A percentile compares a stretch with the other conserved stretches of the same genome.
phyloP scores from a whole-genome alignment of 2,797 vertebrate genomes.

The Strix occidentalis region DNA sequence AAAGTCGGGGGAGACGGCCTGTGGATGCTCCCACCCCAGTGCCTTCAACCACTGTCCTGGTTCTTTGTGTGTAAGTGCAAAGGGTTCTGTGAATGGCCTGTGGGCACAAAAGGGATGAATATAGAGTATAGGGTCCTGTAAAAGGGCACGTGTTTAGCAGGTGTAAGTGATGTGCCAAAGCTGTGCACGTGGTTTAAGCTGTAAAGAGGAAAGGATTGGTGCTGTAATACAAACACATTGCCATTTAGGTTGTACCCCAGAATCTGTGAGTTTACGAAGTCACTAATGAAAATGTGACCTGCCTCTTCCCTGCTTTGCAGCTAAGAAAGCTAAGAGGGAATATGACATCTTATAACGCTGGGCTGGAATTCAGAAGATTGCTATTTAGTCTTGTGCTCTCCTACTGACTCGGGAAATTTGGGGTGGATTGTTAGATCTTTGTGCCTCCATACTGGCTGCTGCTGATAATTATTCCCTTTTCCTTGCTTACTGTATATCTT shows the following conservation, averaged over 20 bases:
- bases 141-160: neutral
- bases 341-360: rapidly evolving
- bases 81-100: neutral
- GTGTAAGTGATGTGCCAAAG: neutral
- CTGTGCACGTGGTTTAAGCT: neutral
- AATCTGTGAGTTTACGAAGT: neutral
- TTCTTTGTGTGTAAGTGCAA: neutral
- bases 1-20: neutral
- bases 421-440: neutral
- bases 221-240: neutral
- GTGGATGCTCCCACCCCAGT: neutral
- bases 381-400: neutral
- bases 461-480: neutral
- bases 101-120: neutral
- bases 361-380: neutral
- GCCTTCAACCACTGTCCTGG: neutral
- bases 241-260: neutral
- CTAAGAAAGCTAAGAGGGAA: neutral
- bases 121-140: neutral
- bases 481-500: neutral
- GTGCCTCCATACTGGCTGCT: neutral
- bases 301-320: neutral
- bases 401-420: neutral
- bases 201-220: neutral
- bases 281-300: neutral